These are phyloP conservation scores for Acronicta alni DNA, from an alignment of 2,888 invertebrate genomes.

Conservation along the genomic window DNA sequence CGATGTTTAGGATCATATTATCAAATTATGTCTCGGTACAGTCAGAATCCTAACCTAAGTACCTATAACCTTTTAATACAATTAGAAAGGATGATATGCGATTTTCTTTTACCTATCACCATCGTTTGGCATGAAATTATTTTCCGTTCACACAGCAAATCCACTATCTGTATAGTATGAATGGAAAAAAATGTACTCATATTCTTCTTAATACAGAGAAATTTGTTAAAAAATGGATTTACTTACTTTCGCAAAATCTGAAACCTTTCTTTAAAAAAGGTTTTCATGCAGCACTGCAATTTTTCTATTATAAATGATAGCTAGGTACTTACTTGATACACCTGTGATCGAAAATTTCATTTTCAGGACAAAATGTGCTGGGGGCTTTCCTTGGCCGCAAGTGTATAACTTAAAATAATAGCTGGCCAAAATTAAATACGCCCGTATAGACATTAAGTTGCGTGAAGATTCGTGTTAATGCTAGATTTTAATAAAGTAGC, in stretches of 20 bases:
- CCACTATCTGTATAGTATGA: not conserved
- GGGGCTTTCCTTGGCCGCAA: constrained; percentile 20
- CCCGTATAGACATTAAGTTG: constrained; percentile 40
- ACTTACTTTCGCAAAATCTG: too few species aligned
- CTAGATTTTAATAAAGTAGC: constrained; percentile 44
- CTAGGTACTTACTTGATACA: too few species aligned
- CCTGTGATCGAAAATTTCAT: too few species aligned
- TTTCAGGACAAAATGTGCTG: not conserved
- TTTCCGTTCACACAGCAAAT: not conserved
- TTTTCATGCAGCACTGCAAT: too few species aligned
- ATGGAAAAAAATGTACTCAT: not conserved
- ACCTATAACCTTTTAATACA: not conserved
- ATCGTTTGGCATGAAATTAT: not conserved
- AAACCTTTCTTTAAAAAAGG: too few species aligned
- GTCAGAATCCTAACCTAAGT: too few species aligned
- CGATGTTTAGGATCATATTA: too few species aligned
- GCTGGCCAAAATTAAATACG: constrained; percentile 48
- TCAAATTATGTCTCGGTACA: too few species aligned
- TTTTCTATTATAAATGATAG: too few species aligned
- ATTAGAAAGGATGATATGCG: constrained; percentile 31
- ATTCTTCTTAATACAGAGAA: too few species aligned
- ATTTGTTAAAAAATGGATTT: too few species aligned
- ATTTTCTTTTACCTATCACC: constrained; percentile 4
- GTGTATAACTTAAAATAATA: constrained; percentile 49
- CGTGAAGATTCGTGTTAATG: constrained; percentile 43